Evolutionary conservation across 1,140 invertebrate genomes (phyloP), one percentile per base, ranked within the genome.

Genomic region (Oedothorax gibbosus): DNA sequence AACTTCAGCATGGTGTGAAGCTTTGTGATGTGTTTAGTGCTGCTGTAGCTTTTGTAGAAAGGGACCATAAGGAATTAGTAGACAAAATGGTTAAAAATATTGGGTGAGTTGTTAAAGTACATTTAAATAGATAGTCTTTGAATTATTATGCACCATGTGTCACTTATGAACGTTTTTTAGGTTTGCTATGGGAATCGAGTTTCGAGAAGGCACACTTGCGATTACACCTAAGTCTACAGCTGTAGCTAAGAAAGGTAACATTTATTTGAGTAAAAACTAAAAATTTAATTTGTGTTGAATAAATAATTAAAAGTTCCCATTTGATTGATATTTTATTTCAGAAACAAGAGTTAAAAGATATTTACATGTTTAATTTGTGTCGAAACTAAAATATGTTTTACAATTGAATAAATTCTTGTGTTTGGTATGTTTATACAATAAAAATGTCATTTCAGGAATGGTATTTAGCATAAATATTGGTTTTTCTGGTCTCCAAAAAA

Each of bases 181-280:
- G 20, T 98, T 99, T 92, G 96, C 94, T 0, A 99, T 97, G 93
- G 99, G 99, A 10, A 96, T 99, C 88, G 98, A 99, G 90, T 99
- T 99, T 90, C 93, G 98, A 72, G 99, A 99, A 90, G 95, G 95
- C 87, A 96, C 96, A 0, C 92, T 99, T 56, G 91, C 98, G 0
- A 96, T 99, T 88, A 95, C 95, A 4, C 94, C 96, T 5, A 99
- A 99, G 92, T 96, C 94, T 64, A 93, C 92, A 35, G 92, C 93
- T 4, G 88, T 93, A n/a, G 93, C 94, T 0, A 95, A 95, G 88
- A 98, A 98, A 90, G 91, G 91, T 89, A 87, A 86, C 10, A 20
- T 66, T n/a, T 65, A 9, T 65, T 20, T 66, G 57, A 14, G 12
- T 60, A n/a, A 60, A 60, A 60, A 60, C 57, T 6, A 14, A 35